phyloP scores from a whole-genome alignment of 1,140 invertebrate genomes.

The Sminthurides bifidus region DNA sequence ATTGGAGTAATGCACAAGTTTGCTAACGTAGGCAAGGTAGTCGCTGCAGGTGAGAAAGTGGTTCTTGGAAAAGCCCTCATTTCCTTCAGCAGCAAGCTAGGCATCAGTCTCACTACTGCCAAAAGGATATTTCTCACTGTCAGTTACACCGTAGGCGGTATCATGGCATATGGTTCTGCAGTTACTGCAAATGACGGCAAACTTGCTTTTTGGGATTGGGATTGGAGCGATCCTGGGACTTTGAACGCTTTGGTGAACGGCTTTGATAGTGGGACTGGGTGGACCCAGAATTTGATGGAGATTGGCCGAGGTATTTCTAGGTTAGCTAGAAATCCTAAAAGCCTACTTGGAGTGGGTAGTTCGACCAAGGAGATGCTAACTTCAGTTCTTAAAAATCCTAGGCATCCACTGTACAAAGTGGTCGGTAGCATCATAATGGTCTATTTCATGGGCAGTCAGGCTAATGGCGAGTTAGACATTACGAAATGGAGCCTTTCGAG shows the following conservation, averaged over 20 bases:
- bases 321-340: background rate
- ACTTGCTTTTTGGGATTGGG: slow-evolving; percentile 5
- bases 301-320: background rate
- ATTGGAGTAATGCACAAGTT: background rate
- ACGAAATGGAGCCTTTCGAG: slow-evolving; percentile 4
- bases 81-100: too few species aligned
- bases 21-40: background rate
- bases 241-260: background rate
- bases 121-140: background rate
- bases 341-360: background rate
- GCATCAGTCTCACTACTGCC: too few species aligned
- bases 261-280: background rate
- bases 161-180: background rate
- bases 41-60: background rate
- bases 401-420: slow-evolving; percentile 5
- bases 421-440: background rate
- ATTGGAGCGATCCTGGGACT: slow-evolving; percentile 2
- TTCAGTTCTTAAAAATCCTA: background rate
- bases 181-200: slow-evolving; percentile 2
- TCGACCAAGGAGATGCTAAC: background rate
- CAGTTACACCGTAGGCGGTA: background rate
- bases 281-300: background rate
- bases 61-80: too few species aligned
- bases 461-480: slow-evolving; percentile 7
- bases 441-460: slow-evolving; percentile 1